Conservation (phyloP, 2,113 vertebrate genomes). For the Pleuronectes platessa region DNA sequence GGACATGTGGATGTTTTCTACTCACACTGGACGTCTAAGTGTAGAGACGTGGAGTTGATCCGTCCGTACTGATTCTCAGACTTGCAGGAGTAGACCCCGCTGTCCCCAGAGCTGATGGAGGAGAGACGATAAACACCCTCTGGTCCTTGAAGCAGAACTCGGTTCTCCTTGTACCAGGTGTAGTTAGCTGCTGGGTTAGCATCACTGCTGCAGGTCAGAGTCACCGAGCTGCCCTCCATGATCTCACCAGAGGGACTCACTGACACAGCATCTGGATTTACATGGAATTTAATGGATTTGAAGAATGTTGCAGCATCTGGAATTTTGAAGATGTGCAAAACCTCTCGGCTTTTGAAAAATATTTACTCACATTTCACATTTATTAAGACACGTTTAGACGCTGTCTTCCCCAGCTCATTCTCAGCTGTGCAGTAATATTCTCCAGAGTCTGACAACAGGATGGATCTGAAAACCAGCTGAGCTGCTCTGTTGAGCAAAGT, state of each 20-base stretch:
- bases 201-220: slow-evolving; percentile 4
- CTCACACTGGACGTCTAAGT: too few species aligned
- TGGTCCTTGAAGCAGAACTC: too few species aligned
- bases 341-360: not conserved
- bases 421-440: too few species aligned
- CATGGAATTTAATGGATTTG: too few species aligned
- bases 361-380: not conserved
- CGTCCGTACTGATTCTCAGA: too few species aligned
- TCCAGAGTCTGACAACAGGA: slow-evolving; percentile 27
- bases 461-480: not conserved
- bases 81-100: too few species aligned
- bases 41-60: too few species aligned
- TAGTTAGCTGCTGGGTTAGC: slow-evolving; percentile 5
- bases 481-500: not conserved
- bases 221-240: slow-evolving; percentile 1
- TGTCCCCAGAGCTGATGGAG: too few species aligned
- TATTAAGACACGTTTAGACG: too few species aligned
- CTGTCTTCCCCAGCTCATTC: too few species aligned
- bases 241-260: slow-evolving; percentile 4
- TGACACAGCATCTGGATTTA: slow-evolving; percentile 1
- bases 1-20: too few species aligned
- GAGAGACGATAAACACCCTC: too few species aligned
- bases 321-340: not conserved
- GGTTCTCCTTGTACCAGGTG: slow-evolving; percentile 1
- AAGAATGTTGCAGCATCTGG: not conserved